Base-by-base conservation (phyloP, 2,797 vertebrate genomes). In the Cottoperca gobio region DNA sequence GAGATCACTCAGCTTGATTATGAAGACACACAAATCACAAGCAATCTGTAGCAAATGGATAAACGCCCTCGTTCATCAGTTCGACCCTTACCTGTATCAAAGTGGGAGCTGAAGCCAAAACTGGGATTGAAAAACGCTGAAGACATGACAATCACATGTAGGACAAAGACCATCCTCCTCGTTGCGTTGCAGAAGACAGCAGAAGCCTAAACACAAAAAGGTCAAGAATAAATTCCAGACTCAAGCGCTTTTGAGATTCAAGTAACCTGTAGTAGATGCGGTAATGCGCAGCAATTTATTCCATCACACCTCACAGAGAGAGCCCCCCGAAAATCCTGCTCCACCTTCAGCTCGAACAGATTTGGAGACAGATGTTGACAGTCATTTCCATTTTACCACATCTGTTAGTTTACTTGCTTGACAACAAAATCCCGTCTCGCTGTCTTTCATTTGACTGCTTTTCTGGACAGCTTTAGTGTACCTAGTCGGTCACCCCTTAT, bases 81-180 rank as follows among this genome's bases (percentile, higher is more conserved):
- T 55, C 40, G 73, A 77, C 52, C 91, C 96, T 97, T 95, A 98
- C 97, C 97, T 92, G 97, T 95, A 79, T 97, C 97, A 88, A 97
- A 96, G 95, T 97, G 97, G 72, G 97, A 97, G 93, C 96, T 98
- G 96, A 98, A 98, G 92, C 97, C 97, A 89, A 97, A 97, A 87
- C 95, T 96, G 93, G 97, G 96, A 89, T 96, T 97, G 94, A 97
- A 97, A 92, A 97, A 96, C 37, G 96, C 96, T 82, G 96, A 96
- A 92, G 96, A 96, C 97, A 97, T 97, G 95, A 94, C 94, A 92
- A 92, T 93, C 89, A 95, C 92, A 84, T 86, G 94, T 78, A 87
- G 92, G 86, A 85, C 90, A 88, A 92, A 89, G 87, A 92, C 79
- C 96, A 95, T 95, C 92, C 94, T 96, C 89, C 73, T 88, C 72